phyloP scores from a whole-genome alignment of 2,113 vertebrate genomes.

The Arenaria interpres region DNA sequence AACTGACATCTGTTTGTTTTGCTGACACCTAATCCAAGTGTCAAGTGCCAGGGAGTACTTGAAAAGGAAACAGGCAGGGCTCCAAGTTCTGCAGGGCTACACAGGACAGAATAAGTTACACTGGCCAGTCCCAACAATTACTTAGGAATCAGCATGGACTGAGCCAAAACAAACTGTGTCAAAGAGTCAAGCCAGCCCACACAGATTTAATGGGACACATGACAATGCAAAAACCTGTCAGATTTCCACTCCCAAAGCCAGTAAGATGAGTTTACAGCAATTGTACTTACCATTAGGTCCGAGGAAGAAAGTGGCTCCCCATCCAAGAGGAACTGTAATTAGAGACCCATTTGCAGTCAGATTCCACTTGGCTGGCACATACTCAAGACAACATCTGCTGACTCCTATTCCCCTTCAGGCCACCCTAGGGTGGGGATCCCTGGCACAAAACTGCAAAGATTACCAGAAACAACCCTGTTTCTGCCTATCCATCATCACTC shows the following conservation, averaged over 20 bases:
- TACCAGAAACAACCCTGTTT: conserved; percentile 14
- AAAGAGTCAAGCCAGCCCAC: background rate
- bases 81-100: background rate
- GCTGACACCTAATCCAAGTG: background rate
- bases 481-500: background rate
- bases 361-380: conserved; percentile 22
- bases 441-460: conserved; percentile 8
- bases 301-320: conserved; percentile 78
- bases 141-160: background rate
- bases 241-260: background rate
- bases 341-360: conserved; percentile 35
- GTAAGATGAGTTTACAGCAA: background rate
- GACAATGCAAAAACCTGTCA: background rate
- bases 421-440: background rate
- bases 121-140: background rate
- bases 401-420: background rate
- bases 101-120: background rate
- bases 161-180: background rate
- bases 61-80: background rate
- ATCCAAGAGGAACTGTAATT: conserved; percentile 86
- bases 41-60: background rate
- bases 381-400: conserved; percentile 28
- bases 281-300: conserved; percentile 83
- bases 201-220: background rate
- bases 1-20: background rate